A percentile compares a stretch with the other conserved stretches of the same genome.
Conservation (phyloP, 23 tunicate genomes). For the Halocynthia roretzi region DNA sequence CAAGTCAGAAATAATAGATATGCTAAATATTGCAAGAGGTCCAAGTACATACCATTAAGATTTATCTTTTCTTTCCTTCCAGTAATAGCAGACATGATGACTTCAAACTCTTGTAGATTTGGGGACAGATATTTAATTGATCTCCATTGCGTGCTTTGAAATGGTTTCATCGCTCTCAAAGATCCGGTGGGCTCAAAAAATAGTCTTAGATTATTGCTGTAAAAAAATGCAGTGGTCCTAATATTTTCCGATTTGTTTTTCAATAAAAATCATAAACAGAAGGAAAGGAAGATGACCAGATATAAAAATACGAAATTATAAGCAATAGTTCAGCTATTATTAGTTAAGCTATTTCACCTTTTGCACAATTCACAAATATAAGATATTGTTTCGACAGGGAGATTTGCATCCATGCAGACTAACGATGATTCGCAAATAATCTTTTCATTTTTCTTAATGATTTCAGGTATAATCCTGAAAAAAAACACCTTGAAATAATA, state of each 20-base stretch:
- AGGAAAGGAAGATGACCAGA: no score
- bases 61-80: slow-evolving; percentile 12
- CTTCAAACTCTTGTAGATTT: slow-evolving; percentile 44
- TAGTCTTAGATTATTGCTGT: slow-evolving; percentile 30
- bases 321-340: not conserved
- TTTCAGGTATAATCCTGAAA: slow-evolving; percentile 18
- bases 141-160: not conserved
- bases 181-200: slow-evolving; percentile 73
- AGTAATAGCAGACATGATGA: slow-evolving; percentile 35
- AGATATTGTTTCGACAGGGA: slow-evolving; percentile 33
- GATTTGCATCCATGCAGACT: slow-evolving; percentile 78
- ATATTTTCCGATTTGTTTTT: not conserved
- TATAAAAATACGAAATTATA: no score
- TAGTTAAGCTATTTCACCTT: slow-evolving; percentile 24
- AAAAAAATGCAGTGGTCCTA: not conserved
- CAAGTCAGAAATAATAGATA: no score
- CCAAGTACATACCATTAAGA: slow-evolving; percentile 3
- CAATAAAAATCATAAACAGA: no score
- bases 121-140: slow-evolving; percentile 62
- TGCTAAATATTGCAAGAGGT: no score
- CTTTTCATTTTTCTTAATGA: slow-evolving; percentile 36
- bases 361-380: slow-evolving; percentile 42
- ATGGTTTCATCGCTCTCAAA: slow-evolving; percentile 44
- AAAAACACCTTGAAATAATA: no score
- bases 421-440: slow-evolving; percentile 28